Evolutionary conservation across 2,797 vertebrate species (phyloP).

Genomic region (Anguilla obscura): DNA sequence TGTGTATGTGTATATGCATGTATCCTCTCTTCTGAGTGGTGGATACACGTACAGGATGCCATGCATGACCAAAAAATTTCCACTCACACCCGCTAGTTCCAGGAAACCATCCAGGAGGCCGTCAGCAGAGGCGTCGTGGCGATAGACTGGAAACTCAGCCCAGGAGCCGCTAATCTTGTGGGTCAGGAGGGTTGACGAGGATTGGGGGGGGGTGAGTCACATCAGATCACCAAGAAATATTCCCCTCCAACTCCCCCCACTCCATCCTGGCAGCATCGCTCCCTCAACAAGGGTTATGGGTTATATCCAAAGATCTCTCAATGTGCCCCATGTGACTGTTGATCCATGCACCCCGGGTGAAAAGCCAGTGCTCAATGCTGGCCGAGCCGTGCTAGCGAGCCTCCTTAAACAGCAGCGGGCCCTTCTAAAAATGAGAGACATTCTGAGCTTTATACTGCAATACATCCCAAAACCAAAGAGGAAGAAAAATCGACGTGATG

Average conservation of each 20-base stretch:
- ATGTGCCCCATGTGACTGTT: background rate
- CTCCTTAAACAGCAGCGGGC: background rate
- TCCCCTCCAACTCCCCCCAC: background rate
- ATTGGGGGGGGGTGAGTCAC: background rate
- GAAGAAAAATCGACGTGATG: background rate
- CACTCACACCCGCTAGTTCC: background rate
- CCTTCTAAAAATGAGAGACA: background rate
- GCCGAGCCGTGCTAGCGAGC: background rate
- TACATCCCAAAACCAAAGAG: background rate
- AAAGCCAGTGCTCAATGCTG: background rate
- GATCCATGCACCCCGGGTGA: background rate
- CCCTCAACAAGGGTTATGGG: background rate
- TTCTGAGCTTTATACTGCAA: background rate
- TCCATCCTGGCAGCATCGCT: background rate
- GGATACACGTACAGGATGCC: background rate
- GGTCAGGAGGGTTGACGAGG: background rate
- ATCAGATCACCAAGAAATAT: background rate
- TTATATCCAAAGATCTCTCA: background rate
- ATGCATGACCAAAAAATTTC: background rate
- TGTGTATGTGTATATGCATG: background rate
- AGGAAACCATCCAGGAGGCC: conserved; percentile 33
- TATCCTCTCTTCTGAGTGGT: background rate
- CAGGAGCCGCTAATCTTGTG: background rate
- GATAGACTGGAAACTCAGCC: conserved; percentile 73
- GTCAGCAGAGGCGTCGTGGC: conserved; percentile 62